A percentile compares a stretch with the other conserved stretches of the same genome.
phyloP scores from a whole-genome alignment of 2,888 invertebrate species.

The Hyposoter didymator region DNA sequence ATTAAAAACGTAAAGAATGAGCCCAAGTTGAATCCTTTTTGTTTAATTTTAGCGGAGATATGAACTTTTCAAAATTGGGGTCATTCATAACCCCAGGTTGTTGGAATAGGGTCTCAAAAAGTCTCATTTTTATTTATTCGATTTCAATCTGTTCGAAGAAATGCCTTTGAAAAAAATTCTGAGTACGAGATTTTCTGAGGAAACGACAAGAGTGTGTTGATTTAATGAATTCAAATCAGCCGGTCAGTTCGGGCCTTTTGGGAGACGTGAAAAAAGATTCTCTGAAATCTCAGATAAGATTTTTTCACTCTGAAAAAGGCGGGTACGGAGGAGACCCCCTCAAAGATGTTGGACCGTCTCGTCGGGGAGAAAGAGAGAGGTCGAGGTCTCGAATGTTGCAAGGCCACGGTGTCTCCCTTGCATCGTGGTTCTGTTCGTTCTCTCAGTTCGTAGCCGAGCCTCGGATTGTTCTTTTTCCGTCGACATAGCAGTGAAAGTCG shows the following conservation, averaged over 20 bases:
- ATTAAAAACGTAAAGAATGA: too few species aligned
- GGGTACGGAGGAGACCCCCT: constrained; percentile 28
- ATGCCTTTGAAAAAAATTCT: background rate
- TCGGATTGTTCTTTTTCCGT: background rate
- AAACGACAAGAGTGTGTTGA: background rate
- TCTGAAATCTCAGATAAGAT: constrained; percentile 17
- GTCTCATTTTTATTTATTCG: background rate
- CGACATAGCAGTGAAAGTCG: background rate
- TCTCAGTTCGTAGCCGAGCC: background rate
- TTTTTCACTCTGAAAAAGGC: constrained; percentile 12
- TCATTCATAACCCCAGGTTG: too few species aligned
- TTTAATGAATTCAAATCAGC: background rate
- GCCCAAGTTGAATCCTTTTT: too few species aligned
- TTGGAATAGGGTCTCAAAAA: background rate
- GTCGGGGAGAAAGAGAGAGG: background rate
- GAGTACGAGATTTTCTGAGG: background rate
- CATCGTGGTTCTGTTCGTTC: background rate
- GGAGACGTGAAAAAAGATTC: constrained; percentile 6
- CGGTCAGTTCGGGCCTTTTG: background rate
- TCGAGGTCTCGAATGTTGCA: constrained; percentile 40
- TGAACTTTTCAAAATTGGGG: too few species aligned
- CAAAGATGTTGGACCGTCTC: constrained; percentile 30
- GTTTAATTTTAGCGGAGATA: too few species aligned
- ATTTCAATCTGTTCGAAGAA: background rate
- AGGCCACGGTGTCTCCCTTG: constrained; percentile 42